Evolutionary conservation across 1,140 invertebrate species (phyloP).

Genomic region (Heterodera schachtii): DNA sequence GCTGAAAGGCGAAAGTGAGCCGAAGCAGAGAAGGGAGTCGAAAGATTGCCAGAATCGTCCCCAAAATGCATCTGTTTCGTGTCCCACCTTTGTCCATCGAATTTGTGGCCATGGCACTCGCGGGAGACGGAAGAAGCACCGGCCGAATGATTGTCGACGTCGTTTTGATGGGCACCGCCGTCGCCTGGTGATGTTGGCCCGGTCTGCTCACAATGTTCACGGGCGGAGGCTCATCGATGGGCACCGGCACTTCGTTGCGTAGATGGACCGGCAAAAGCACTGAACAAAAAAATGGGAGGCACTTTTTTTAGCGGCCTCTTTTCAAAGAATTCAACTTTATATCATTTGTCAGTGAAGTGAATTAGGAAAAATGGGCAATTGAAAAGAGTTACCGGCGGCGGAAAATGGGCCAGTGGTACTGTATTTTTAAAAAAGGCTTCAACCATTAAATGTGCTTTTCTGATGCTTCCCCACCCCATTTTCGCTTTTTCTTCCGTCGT

Average conservation of each 20-base stretch:
- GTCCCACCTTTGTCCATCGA: not conserved
- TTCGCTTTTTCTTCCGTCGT: not conserved
- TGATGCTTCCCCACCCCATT: not conserved
- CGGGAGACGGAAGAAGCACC: conserved; percentile 24
- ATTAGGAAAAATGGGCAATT: no score
- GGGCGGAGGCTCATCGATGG: conserved; percentile 39
- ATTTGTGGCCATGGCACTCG: not conserved
- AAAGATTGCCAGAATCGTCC: no score
- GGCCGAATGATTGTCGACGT: conserved; percentile 40
- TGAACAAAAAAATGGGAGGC: not conserved
- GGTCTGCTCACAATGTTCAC: not conserved
- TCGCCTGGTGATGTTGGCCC: conserved; percentile 17
- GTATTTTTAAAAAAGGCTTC: no score
- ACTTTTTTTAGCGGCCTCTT: not conserved
- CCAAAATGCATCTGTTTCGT: no score
- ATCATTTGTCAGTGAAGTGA: no score
- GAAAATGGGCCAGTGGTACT: no score
- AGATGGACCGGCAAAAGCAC: conserved; percentile 20
- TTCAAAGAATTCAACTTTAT: no score
- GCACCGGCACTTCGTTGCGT: conserved; percentile 41
- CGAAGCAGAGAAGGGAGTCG: not conserved
- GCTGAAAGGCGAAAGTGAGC: not conserved
- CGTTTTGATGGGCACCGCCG: not conserved
- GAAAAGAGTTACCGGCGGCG: no score
- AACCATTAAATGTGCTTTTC: no score